phyloP scores from a whole-genome alignment of 23 tunicate genomes.

The Aplidium turbinatum region DNA sequence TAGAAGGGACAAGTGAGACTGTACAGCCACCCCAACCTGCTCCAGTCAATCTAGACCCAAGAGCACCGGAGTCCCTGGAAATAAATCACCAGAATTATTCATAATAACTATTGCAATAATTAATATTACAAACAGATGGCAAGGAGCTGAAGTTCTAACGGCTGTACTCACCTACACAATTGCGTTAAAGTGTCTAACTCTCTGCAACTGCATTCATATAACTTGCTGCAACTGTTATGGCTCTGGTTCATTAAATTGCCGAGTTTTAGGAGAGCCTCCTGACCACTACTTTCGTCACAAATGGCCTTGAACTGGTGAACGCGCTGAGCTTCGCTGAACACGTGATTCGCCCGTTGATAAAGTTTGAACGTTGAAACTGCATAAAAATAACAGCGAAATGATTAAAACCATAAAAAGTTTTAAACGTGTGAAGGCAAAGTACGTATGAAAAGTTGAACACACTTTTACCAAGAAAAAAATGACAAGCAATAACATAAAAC shows the following conservation, averaged over 20 bases:
- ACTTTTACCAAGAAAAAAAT: too few relatives aligned
- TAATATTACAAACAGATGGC: neutral
- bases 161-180: constrained; percentile 54
- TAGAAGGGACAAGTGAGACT: constrained; percentile 76
- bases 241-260: constrained; percentile 85
- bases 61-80: constrained; percentile 79
- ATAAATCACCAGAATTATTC: neutral
- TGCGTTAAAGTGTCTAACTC: constrained; percentile 79
- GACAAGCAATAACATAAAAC: too few relatives aligned
- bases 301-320: constrained; percentile 59
- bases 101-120: neutral
- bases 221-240: constrained; percentile 75
- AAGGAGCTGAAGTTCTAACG: neutral
- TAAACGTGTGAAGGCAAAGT: neutral
- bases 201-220: constrained; percentile 81
- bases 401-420: neutral
- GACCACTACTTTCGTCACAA: constrained; percentile 32
- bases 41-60: constrained; percentile 95
- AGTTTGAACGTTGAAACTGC: constrained; percentile 71
- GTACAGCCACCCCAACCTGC: constrained; percentile 99
- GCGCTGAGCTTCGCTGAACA: constrained; percentile 85
- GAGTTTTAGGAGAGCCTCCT: constrained; percentile 27
- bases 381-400: neutral
- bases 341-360: constrained; percentile 84
- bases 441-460: too few relatives aligned